Conservation (phyloP, 2,797 vertebrate species). For the Schizopygopsis malacanthus region DNA sequence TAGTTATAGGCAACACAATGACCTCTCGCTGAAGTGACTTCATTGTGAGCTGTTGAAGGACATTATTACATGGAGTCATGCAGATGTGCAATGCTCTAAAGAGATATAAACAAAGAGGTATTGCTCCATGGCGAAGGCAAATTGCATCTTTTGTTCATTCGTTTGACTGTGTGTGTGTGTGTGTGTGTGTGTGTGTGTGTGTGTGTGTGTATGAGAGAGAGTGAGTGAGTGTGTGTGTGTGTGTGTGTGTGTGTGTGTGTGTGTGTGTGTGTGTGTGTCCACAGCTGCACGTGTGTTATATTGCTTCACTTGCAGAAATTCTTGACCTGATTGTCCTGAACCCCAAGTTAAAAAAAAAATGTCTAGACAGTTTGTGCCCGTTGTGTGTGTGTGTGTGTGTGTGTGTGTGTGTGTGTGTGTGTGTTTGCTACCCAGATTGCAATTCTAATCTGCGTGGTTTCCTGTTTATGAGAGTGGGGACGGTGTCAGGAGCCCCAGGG, state of each 20-base stretch:
- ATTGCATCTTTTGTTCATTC: constrained; percentile 21
- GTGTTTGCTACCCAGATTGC: constrained; percentile 15
- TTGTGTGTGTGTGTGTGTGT: constrained; percentile 21
- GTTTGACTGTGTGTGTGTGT: background rate
- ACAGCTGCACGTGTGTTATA: constrained; percentile 34
- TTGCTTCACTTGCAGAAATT: constrained; percentile 29
- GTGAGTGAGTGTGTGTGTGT: background rate
- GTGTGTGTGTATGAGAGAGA: too few species aligned
- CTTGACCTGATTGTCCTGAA: constrained; percentile 50
- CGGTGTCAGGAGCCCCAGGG: constrained; percentile 11
- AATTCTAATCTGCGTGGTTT: constrained; percentile 7
- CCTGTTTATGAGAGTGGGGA: constrained; percentile 23
- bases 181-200: too few species aligned
- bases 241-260: too few species aligned
- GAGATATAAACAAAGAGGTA: background rate
- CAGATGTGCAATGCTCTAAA: background rate
- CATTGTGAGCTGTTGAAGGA: background rate
- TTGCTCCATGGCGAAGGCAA: constrained; percentile 5
- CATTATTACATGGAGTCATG: background rate
- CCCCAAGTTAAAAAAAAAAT: constrained; percentile 37
- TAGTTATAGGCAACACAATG: background rate
- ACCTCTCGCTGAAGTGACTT: background rate
- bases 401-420: background rate
- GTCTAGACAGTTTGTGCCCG: constrained; percentile 74
- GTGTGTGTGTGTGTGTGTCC: background rate